Conservation (phyloP, 1,140 invertebrate genomes). For the Lucilia sericata region DNA sequence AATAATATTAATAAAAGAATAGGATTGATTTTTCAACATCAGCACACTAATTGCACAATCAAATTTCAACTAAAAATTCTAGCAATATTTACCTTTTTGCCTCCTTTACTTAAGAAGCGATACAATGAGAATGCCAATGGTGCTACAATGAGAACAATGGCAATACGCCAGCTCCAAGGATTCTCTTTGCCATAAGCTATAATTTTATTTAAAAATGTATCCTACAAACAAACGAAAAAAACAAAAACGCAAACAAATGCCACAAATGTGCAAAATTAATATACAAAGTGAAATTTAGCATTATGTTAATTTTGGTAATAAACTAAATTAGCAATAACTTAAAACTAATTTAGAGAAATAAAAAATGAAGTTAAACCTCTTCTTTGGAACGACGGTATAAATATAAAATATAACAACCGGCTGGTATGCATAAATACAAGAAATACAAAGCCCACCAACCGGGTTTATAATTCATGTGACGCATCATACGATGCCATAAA, state of each 20-base stretch:
- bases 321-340: conserved; percentile 11
- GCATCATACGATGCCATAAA: conserved; percentile 79
- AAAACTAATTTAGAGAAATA: conserved; percentile 54
- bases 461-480: conserved; percentile 80
- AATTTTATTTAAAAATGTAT: conserved; percentile 83
- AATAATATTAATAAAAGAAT: not conserved
- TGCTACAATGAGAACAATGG: conserved; percentile 84
- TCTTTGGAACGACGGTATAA: conserved; percentile 75
- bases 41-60: not conserved
- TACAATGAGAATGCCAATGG: conserved; percentile 83
- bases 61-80: conserved; percentile 45
- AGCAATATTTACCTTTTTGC: conserved; percentile 56
- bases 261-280: conserved; percentile 45
- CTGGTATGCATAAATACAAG: conserved; percentile 79
- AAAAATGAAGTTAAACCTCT: conserved; percentile 71
- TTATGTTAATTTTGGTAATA: not conserved
- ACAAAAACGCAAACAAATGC: conserved; percentile 46
- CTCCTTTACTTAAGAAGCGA: conserved; percentile 73
- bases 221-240: conserved; percentile 71
- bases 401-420: conserved; percentile 78
- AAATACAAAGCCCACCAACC: conserved; percentile 84
- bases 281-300: not conserved
- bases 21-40: not conserved
- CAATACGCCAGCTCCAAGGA: conserved; percentile 92
- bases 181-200: conserved; percentile 86